Base-by-base conservation (phyloP, 2,797 vertebrate species). In the Myotis daubentonii region DNA sequence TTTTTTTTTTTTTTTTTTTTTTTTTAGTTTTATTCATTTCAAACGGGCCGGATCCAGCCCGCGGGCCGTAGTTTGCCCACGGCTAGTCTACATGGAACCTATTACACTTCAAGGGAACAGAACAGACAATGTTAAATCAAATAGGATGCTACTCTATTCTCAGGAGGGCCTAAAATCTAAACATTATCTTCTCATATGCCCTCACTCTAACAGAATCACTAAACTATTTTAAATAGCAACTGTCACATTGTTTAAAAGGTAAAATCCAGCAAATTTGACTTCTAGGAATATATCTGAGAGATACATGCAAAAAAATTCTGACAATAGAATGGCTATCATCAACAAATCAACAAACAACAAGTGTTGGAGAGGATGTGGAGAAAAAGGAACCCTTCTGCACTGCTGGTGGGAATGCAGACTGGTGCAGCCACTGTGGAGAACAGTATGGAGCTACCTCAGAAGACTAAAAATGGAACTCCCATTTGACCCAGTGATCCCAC, bases 281-380 rank as follows among this genome's bases (percentile, higher is more conserved):
- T 93, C 23, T 65, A 88, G 74, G 22, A 86, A 57, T 38, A 44
- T 87, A 78, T 90, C 20, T 90, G 89, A 88, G n/a, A 95, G 51
- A 51, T 55, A 68, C 13, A 36, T 33, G 28, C 30, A 92, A 75
- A 95, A 92, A 62, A 62, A 33, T 65, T 68, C 66, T 3, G 6
- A 94, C 65, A 41, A 84, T 28, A 30, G 60, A 15, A 12, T 15
- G 60, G 28, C 57, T 30, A n/a, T n/a, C n/a, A n/a, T n/a, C n/a
- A n/a, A n/a, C n/a, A n/a, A n/a, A n/a, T n/a, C n/a, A n/a, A n/a
- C n/a, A n/a, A n/a, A n/a, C n/a, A n/a, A n/a, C n/a, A n/a, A n/a
- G n/a, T n/a, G n/a, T n/a, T n/a, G n/a, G n/a, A n/a, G n/a, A n/a
- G n/a, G n/a, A n/a, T n/a, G n/a, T n/a, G n/a, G n/a, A n/a, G n/a